A percentile compares a stretch with the other conserved stretches of the same genome.
phyloP scores from a whole-genome alignment of 2,888 invertebrate species.

The Caenorhabditis zanzibari region DNA sequence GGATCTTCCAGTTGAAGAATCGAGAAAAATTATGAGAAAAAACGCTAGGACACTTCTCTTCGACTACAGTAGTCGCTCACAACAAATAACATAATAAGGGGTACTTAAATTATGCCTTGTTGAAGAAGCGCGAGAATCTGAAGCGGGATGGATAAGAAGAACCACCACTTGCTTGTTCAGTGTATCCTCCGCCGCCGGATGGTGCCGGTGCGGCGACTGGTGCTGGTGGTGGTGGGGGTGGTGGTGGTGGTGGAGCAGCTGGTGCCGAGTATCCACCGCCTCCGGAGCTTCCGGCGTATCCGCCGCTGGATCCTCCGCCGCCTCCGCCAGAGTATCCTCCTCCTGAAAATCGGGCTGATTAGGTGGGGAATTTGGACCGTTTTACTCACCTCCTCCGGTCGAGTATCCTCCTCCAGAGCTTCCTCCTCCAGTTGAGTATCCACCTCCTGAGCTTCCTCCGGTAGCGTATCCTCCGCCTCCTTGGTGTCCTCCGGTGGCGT shows the following conservation, averaged over 20 bases:
- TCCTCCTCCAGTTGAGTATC: conserved; percentile 50
- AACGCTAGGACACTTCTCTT: conserved; percentile 39
- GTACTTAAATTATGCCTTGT: conserved; percentile 52
- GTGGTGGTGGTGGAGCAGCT: conserved; percentile 62
- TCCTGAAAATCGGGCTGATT: conserved; percentile 9
- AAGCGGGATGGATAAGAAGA: conserved; percentile 63
- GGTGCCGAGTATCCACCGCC: conserved; percentile 49
- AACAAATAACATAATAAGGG: conserved; percentile 41
- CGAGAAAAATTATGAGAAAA: not conserved
- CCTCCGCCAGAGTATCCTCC: conserved; percentile 42
- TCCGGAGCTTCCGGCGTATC: conserved; percentile 42
- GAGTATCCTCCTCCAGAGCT: conserved; percentile 59
- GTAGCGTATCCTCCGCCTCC: conserved; percentile 55
- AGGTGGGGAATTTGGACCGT: not conserved
- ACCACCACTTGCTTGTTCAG: conserved; percentile 69
- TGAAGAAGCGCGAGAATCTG: conserved; percentile 68
- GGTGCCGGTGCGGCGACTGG: conserved; percentile 55
- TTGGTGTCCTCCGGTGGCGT: too few relatives aligned
- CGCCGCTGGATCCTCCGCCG: conserved; percentile 49
- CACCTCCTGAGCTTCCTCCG: conserved; percentile 46
- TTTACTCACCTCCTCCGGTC: conserved; percentile 48
- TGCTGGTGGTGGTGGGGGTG: conserved; percentile 65
- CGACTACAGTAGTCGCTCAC: too few relatives aligned
- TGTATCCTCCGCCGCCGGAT: conserved; percentile 59
- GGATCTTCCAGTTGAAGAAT: not conserved